phyloP scores from a whole-genome alignment of 2,797 vertebrate genomes.

The Manis javanica region DNA sequence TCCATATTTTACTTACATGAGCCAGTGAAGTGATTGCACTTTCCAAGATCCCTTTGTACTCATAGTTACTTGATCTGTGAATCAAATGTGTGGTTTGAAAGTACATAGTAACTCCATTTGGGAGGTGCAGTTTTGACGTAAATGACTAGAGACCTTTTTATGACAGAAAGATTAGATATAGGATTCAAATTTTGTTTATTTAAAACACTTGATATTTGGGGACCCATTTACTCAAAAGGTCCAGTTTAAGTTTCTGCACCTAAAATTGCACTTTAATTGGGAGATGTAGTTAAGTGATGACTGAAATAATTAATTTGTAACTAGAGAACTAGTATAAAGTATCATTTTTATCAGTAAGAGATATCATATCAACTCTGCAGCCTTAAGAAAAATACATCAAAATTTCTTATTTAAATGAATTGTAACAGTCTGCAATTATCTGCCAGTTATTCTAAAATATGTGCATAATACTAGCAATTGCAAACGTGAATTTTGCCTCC shows the following conservation, averaged over 20 bases:
- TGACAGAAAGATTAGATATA: slow-evolving; percentile 25
- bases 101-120: slow-evolving; percentile 45
- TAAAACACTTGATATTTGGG: background rate
- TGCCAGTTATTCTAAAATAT: background rate
- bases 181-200: background rate
- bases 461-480: background rate
- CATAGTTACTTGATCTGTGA: slow-evolving; percentile 71
- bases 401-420: background rate
- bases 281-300: background rate
- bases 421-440: background rate
- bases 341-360: background rate
- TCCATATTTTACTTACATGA: slow-evolving; percentile 8
- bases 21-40: slow-evolving; percentile 47
- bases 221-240: slow-evolving; percentile 6
- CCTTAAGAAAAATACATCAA: background rate
- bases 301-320: slow-evolving; percentile 27
- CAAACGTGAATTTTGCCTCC: background rate
- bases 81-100: slow-evolving; percentile 59
- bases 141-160: background rate
- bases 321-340: background rate
- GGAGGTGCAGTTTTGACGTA: slow-evolving; percentile 53
- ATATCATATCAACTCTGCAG: background rate
- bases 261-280: slow-evolving; percentile 11
- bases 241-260: slow-evolving; percentile 26
- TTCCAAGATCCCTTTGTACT: slow-evolving; percentile 40